phyloP scores from a whole-genome alignment of 2,888 invertebrate species.

The Cheilosia pagana region DNA sequence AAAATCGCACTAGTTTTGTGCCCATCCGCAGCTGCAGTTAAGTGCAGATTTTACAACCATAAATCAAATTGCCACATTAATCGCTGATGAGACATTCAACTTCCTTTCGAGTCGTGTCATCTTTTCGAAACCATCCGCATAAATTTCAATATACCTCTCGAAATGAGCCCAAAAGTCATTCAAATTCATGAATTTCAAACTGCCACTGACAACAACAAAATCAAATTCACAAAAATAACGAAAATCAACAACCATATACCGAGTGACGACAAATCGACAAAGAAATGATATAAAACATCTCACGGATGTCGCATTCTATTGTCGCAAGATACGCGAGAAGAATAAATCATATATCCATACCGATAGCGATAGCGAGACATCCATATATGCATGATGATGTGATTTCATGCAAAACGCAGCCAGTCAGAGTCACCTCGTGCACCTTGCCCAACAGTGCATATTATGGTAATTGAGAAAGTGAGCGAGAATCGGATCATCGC shows the following conservation, averaged over 20 bases:
- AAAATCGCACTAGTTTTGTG: too few species aligned
- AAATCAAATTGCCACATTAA: too few species aligned
- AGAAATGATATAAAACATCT: constrained; percentile 55
- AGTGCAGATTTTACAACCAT: too few species aligned
- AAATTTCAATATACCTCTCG: constrained; percentile 3
- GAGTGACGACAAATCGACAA: constrained; percentile 54
- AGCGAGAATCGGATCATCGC: constrained; percentile 45
- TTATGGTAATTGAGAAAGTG: constrained; percentile 71
- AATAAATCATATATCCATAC: constrained; percentile 70
- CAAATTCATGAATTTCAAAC: constrained; percentile 44
- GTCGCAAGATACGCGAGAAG: constrained; percentile 56
- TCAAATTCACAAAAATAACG: constrained; percentile 15
- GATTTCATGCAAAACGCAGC: constrained; percentile 68
- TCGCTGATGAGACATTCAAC: constrained; percentile 1
- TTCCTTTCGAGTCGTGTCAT: constrained; percentile 20
- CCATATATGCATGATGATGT: constrained; percentile 55
- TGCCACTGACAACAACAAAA: constrained; percentile 15
- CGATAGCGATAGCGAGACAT: neutral
- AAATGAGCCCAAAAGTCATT: constrained; percentile 16
- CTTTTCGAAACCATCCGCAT: constrained; percentile 19
- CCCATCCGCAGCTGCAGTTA: too few species aligned
- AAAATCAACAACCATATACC: constrained; percentile 15
- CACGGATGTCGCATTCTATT: constrained; percentile 61
- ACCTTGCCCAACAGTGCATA: constrained; percentile 59
- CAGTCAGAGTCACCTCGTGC: constrained; percentile 60